Evolutionary conservation across 2,113 vertebrate species (phyloP), one percentile per base, ranked within the genome.

Genomic region (Varanus salvator): DNA sequence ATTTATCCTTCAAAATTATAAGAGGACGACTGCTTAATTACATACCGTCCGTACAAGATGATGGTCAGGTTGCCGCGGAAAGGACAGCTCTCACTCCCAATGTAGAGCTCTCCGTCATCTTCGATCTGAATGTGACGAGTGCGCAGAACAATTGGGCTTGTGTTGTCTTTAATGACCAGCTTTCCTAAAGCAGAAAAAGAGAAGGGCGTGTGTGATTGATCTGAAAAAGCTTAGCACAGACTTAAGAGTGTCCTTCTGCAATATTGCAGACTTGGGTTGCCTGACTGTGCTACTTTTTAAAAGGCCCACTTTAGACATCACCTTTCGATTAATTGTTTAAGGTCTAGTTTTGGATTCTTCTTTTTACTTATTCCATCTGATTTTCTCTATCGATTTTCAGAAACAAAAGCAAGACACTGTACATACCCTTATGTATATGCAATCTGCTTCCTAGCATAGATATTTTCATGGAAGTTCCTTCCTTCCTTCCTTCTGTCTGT

Each of bases 101-200:
- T 97, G 86, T 99, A 98, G 48, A 99, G 88, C 92, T 98, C 98
- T 68, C 99, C 98, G 0, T 97, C 97, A 29, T 96, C 95, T 83
- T 98, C 98, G 27, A 99, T 98, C 81, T 98, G 97, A 88, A 99
- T 98, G 71, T 98, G 97, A 92, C 98, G 98, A 6, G 98, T 96
- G 1, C 98, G 98, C 50, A 99, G 94, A 38, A 97, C 78, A 52
- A 99, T 98, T n/a, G 98, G 97, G 83, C 96, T 94, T 2, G 80
- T 93, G 0, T 96, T 96, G 15, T 99, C 98, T 80, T 98, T 98
- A 90, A 99, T 97, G 91, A 99, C 98, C 88, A 99, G 96, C 92
- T 98, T 99, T 87, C 99, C 98, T 99, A 92, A 84, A 52, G 0
- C 50, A 93, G 90, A 82, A 87, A 34, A 4, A 9, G 68, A 7